A percentile compares a stretch with the other conserved stretches of the same genome.
Evolutionary conservation across 2,113 vertebrate genomes (phyloP).

Genomic region (Pandion haliaetus): DNA sequence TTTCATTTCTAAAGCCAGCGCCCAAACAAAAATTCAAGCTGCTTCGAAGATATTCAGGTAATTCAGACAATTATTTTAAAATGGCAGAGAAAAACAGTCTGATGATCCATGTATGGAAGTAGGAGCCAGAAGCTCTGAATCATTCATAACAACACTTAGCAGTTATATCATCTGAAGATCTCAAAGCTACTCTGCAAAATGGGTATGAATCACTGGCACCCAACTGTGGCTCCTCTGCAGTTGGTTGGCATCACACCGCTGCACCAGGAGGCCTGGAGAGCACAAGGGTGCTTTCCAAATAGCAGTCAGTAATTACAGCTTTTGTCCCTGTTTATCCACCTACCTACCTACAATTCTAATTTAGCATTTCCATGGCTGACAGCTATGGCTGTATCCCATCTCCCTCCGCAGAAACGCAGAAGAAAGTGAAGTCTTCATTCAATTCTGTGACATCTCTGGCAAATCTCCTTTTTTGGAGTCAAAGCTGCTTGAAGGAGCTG

Average conservation of each 20-base stretch:
- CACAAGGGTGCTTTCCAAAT: conserved; percentile 23
- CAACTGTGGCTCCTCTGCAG: conserved; percentile 12
- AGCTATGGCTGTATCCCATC: not conserved
- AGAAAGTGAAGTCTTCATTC: not conserved
- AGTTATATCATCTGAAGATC: conserved; percentile 39
- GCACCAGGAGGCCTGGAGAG: conserved; percentile 27
- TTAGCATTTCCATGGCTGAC: not conserved
- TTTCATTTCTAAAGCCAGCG: not conserved
- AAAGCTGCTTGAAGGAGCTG: not conserved
- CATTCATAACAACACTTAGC: conserved; percentile 31
- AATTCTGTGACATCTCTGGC: not conserved
- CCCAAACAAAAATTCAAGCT: not conserved
- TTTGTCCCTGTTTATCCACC: not conserved
- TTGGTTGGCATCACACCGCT: not conserved
- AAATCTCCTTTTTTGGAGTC: not conserved
- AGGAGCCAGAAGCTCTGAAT: conserved; percentile 53
- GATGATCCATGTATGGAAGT: not conserved
- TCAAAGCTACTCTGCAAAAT: conserved; percentile 8
- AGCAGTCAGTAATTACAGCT: not conserved
- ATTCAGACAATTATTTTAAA: conserved; percentile 34
- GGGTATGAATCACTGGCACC: conserved; percentile 52
- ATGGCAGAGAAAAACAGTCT: conserved; percentile 36
- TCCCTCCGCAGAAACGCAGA: rapidly evolving
- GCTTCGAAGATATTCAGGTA: conserved; percentile 22
- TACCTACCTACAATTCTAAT: not conserved